Evolutionary conservation across 2,113 vertebrate genomes (phyloP), one percentile per base, ranked within the genome.

Genomic region (Hippocampus guttulatus): DNA sequence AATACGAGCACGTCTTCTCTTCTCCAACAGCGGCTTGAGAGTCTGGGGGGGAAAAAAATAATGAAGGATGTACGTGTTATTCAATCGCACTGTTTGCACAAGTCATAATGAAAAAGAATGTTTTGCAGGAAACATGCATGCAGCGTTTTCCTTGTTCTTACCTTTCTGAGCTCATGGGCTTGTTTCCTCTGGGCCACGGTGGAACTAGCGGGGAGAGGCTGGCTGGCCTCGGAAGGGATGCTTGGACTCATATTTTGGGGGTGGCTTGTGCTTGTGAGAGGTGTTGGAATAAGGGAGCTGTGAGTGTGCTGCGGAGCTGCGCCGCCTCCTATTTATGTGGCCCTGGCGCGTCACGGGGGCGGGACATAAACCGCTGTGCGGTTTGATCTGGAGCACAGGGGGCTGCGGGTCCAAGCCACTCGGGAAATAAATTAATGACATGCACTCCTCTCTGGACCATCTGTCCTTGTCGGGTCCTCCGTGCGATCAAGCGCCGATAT

Each of bases 1-100:
- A 84, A 96, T 96, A 71, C 95, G 92, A 70, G 93, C 93, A 18
- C 94, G 91, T 75, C 94, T 90, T 75, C 82, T 90, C 83, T 93
- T 95, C 82, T 95, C 94, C 91, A 94, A 67, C 69, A 95, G 76
- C 0, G 94, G 94, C 75, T 96, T 96, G 33, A 95, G 81, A 77
- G 88, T 95, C 94, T 95, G 15, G 73, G 33, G 30, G 30, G 5
- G 33, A 6, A 80, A 69, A 30, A 58, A 69, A 81, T 18, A 0
- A 54, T 5, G n/a, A 6, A 5, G 54, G 9, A 7, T 45, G 60
- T 38, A 43, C 7, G 2, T 0, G 64, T 89, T 77, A 89, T n/a
- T 75, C 27, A 41, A 11, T 21, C 66, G 75, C 25, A 52, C 51
- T 21, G 27, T 16, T 33, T 30, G 15, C 27, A 3, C 27, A 16